Base-by-base conservation (phyloP, 1,140 invertebrate genomes). In the Parasteatoda tepidariorum region DNA sequence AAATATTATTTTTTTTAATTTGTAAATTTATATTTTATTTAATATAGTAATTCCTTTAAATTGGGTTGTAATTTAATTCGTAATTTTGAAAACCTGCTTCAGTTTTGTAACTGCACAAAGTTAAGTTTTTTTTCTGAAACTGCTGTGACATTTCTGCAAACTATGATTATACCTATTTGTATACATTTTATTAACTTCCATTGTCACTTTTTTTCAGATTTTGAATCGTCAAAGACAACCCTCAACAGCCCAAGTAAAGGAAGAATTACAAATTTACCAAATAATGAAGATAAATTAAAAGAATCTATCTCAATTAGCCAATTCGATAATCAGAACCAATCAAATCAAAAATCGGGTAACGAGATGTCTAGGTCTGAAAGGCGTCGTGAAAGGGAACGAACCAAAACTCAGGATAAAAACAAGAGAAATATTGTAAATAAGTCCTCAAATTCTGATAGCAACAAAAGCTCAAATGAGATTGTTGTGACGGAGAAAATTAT, bases 391-490 rank as follows among this genome's bases (percentile, higher is more conserved):
- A 81, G 66, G 68, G 54, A 33, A 2, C 48, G 31, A 55, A n/a
- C 31, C 2, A 84, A 59, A 78, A 75, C 71, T 70, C 71, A 75
- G 64, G 78, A 76, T 64, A 73, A 67, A 68, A 83, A 64, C 34
- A 76, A 78, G 22, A 76, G 64, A 22, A 68, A 71, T 31, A 34
- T 64, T n/a, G 55, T 22, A 6, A 64, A 38, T 22, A 83, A 81
- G 34, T 26, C 22, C 15, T 48, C 15, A 38, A 11, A 28, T n/a
- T 30, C 48, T 15, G 76, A 79, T 33, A 59, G 22, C 26, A 68
- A 30, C 28, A 74, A 33, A 26, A 68, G 30, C 24, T 33, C 22
- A 15, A 59, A 57, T 54, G 78, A 82, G 62, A 31, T 70, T 30
- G 33, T 62, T 6, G 66, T 70, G n/a, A 67, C 57, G 28, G 78